A percentile compares a stretch with the other conserved stretches of the same genome.
phyloP scores from a whole-genome alignment of 2,113 vertebrate species.

The Indicator indicator region DNA sequence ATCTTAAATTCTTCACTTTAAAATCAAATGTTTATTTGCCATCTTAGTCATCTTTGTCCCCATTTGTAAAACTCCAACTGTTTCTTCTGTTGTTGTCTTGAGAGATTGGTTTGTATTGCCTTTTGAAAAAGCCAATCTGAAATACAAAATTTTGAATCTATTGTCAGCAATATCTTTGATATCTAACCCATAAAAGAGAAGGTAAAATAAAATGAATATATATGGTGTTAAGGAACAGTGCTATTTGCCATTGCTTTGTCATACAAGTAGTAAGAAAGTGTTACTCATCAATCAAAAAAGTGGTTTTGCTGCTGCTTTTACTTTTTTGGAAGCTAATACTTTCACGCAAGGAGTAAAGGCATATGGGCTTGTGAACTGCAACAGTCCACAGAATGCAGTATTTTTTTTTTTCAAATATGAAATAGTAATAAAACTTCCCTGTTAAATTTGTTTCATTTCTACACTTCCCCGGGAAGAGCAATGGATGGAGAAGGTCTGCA shows the following conservation, averaged over 20 bases:
- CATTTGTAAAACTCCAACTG: conserved; percentile 90
- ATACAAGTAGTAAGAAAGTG: not conserved
- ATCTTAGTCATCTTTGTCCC: conserved; percentile 68
- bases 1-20: conserved; percentile 35
- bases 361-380: not conserved
- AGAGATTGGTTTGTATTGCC: conserved; percentile 77
- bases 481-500: not conserved
- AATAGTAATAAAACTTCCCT: not conserved
- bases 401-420: not conserved
- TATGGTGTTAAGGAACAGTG: not conserved
- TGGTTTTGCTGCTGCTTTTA: not conserved
- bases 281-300: not conserved
- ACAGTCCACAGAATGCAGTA: not conserved
- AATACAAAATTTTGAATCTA: conserved; percentile 62
- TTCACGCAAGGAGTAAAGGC: not conserved
- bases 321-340: not conserved
- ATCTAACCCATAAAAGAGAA: not conserved
- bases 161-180: not conserved
- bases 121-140: conserved; percentile 94
- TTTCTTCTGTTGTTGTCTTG: conserved; percentile 80
- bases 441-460: not conserved
- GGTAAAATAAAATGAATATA: not conserved
- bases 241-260: not conserved
- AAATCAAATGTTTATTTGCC: conserved; percentile 52
- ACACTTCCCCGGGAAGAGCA: not conserved